These are phyloP conservation scores for Metopolophium dirhodum DNA, from an alignment of 1,140 invertebrate genomes.

Conservation along the genomic window DNA sequence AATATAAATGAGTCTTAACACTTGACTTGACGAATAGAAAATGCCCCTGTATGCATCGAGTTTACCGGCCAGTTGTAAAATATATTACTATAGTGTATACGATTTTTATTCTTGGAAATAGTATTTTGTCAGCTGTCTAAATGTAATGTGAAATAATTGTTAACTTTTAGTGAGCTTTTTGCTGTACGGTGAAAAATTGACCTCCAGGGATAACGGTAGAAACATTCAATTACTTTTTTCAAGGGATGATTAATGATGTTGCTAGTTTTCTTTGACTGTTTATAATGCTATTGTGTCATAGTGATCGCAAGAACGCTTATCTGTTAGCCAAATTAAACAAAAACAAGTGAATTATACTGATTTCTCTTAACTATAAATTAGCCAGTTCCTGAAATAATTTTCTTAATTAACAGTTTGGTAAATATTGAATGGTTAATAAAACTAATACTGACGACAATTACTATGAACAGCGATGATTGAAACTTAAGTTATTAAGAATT, in stretches of 20 bases:
- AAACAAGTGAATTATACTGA: background rate
- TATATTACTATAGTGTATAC: background rate
- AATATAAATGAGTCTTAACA: background rate
- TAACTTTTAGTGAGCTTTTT: background rate
- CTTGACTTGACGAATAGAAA: background rate
- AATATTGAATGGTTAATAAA: background rate
- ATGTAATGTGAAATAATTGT: slow-evolving; percentile 3
- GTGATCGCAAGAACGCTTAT: background rate
- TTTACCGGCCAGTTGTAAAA: background rate
- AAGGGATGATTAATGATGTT: background rate
- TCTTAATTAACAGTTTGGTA: no score
- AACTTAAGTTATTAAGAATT: no score
- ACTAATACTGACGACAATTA: no score
- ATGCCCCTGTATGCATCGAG: background rate
- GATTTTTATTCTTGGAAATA: background rate
- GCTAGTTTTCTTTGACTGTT: background rate
- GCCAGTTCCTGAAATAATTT: background rate
- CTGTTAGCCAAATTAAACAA: background rate
- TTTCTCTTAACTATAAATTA: background rate
- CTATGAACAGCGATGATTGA: no score
- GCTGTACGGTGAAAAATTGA: background rate
- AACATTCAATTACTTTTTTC: slow-evolving; percentile 9
- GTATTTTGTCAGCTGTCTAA: slow-evolving; percentile 11
- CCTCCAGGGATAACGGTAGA: background rate
- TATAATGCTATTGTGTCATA: no score